Evolutionary conservation across 2,113 vertebrate genomes (phyloP).

Genomic region (Felis chaus): DNA sequence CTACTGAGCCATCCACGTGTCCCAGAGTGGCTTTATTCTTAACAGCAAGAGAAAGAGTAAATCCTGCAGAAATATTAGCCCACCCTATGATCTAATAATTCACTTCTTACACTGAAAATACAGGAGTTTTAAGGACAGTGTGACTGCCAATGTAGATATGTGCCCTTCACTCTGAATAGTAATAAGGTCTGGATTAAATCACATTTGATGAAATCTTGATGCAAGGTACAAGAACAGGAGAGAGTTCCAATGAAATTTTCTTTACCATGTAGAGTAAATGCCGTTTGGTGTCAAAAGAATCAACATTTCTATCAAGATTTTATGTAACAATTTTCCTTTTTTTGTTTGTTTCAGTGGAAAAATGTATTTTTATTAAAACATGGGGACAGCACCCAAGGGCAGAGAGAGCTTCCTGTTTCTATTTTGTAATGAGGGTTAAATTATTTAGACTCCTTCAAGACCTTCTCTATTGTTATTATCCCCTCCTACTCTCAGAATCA

Average conservation of each 20-base stretch:
- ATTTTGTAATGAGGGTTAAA: not conserved
- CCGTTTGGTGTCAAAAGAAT: constrained; percentile 25
- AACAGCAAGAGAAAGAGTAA: not conserved
- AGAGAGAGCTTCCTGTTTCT: not conserved
- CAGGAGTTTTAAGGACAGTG: not conserved
- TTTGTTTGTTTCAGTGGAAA: too few species aligned
- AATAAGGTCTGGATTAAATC: not conserved
- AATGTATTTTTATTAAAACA: too few species aligned
- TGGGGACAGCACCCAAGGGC: too few species aligned
- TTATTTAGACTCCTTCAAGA: not conserved
- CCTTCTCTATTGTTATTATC: not conserved
- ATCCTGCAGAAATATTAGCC: not conserved
- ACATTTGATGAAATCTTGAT: not conserved
- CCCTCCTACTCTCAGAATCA: not conserved
- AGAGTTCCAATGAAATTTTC: not conserved
- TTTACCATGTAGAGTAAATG: not conserved
- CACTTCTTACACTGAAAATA: not conserved
- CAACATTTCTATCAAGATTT: constrained; percentile 21
- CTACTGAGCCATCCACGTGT: too few species aligned
- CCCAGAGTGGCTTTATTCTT: not conserved
- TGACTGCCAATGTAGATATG: not conserved
- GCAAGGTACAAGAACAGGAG: not conserved
- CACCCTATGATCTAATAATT: not conserved
- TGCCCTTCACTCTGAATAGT: constrained; percentile 19
- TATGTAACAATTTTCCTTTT: not conserved